Evolutionary conservation across 30 jellyfish, hydroid and myxozoan species (phyloP).

Genomic region (Aurelia aurita): DNA sequence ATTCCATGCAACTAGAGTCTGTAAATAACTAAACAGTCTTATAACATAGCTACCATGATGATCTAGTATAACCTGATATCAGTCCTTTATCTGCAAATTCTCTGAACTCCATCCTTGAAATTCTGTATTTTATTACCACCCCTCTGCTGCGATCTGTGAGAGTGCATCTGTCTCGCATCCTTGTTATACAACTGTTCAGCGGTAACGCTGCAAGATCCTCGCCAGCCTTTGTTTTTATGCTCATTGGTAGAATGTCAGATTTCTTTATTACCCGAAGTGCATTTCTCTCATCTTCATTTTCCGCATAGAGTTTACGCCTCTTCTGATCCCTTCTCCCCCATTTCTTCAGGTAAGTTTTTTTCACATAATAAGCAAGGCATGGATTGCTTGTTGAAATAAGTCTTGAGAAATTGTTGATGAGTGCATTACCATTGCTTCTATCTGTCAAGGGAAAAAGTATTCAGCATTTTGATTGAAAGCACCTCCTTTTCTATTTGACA

Average conservation of each 20-base stretch:
- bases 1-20: neutral
- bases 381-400: slow-evolving; percentile 48
- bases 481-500: no score
- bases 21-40: neutral
- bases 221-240: slow-evolving; percentile 85
- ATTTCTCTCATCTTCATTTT: slow-evolving; percentile 81
- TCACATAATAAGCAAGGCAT: slow-evolving; percentile 70
- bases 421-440: neutral
- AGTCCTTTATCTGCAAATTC: slow-evolving; percentile 95
- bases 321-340: slow-evolving; percentile 99
- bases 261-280: slow-evolving; percentile 76
- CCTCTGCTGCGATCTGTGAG: slow-evolving; percentile 92
- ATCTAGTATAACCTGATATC: slow-evolving; percentile 86
- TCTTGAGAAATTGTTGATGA: neutral
- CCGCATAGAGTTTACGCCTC: slow-evolving; percentile 84
- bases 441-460: neutral
- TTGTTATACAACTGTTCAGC: slow-evolving; percentile 74
- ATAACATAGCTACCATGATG: slow-evolving; percentile 74
- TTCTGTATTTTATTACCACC: slow-evolving; percentile 71
- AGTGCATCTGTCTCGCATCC: slow-evolving; percentile 90
- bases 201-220: slow-evolving; percentile 88
- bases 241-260: slow-evolving; percentile 82
- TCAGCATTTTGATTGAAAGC: no score
- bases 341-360: slow-evolving; percentile 80
- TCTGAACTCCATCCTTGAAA: slow-evolving; percentile 91